Conservation (phyloP, 53 echinoderm and acorn worm genomes). For the Apostichopus leukothele region DNA sequence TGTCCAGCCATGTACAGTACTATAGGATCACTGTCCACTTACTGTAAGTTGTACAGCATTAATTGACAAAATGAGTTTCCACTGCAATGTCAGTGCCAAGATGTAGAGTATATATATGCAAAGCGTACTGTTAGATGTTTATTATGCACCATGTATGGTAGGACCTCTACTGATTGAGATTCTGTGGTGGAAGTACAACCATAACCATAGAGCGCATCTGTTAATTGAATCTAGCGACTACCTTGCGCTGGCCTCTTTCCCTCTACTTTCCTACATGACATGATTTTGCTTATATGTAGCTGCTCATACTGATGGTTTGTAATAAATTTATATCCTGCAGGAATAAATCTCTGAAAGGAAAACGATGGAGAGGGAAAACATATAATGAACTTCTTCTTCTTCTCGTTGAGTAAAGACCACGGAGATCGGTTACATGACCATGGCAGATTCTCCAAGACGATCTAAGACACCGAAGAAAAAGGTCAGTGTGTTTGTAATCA, state of each 20-base stretch:
- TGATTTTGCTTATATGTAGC: not conserved
- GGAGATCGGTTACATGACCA: not conserved
- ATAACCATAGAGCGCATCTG: not conserved
- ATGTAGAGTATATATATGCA: too few relatives aligned
- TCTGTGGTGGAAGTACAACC: too few relatives aligned
- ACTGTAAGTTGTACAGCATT: too few relatives aligned
- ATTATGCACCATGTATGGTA: too few relatives aligned
- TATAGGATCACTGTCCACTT: too few relatives aligned
- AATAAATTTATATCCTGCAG: conserved; percentile 7
- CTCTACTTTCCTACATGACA: not conserved
- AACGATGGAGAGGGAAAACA: not conserved
- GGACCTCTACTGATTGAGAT: too few relatives aligned
- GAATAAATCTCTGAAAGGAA: not conserved
- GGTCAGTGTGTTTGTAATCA: conserved; percentile 10
- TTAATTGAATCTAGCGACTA: not conserved
- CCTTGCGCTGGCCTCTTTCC: not conserved
- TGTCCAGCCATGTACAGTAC: too few relatives aligned
- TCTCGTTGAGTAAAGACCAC: too few relatives aligned
- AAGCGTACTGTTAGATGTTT: too few relatives aligned
- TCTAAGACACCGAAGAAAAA: conserved; percentile 39
- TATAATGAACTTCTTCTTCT: not conserved
- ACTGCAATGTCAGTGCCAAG: too few relatives aligned
- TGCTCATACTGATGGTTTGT: not conserved
- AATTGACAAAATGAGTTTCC: too few relatives aligned
- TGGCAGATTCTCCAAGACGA: conserved; percentile 27